phyloP scores from a whole-genome alignment of 2,113 vertebrate species.

The Brachionichthys hirsutus region DNA sequence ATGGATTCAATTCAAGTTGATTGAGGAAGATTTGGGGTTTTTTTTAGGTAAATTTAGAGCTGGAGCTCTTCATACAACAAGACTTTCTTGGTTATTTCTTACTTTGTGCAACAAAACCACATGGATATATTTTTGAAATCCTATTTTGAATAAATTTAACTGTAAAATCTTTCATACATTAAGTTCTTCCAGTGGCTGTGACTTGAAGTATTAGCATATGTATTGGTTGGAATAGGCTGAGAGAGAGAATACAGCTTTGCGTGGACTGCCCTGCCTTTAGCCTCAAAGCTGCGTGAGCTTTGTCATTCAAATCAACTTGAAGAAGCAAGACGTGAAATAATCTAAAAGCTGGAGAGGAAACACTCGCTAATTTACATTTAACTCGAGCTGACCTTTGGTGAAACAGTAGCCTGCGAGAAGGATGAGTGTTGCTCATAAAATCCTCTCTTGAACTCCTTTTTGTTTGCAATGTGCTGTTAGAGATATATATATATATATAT shows the following conservation, averaged over 20 bases:
- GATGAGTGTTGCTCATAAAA: not conserved
- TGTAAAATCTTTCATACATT: conserved; percentile 34
- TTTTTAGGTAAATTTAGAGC: no score
- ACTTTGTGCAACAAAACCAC: conserved; percentile 4
- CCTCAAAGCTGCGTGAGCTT: conserved; percentile 49
- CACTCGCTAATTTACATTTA: conserved; percentile 38
- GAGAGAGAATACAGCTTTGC: conserved; percentile 37
- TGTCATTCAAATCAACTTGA: conserved; percentile 54
- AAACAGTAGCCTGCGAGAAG: not conserved
- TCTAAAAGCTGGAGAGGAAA: conserved; percentile 24
- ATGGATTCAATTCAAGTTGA: no score
- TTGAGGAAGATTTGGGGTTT: no score
- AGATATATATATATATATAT: no score
- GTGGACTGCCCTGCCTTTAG: conserved; percentile 34
- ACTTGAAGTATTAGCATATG: conserved; percentile 59
- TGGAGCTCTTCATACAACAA: conserved; percentile 9
- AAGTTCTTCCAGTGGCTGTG: conserved; percentile 41
- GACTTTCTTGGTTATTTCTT: conserved; percentile 7
- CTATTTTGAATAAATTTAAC: conserved; percentile 49
- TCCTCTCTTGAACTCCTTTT: no score
- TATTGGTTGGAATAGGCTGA: conserved; percentile 38
- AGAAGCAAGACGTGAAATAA: conserved; percentile 40
- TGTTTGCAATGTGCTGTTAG: no score
- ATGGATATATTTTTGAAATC: conserved; percentile 17
- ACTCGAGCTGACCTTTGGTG: conserved; percentile 33